phyloP scores from a whole-genome alignment of 1,140 invertebrate species.

The Drosophila takahashii region DNA sequence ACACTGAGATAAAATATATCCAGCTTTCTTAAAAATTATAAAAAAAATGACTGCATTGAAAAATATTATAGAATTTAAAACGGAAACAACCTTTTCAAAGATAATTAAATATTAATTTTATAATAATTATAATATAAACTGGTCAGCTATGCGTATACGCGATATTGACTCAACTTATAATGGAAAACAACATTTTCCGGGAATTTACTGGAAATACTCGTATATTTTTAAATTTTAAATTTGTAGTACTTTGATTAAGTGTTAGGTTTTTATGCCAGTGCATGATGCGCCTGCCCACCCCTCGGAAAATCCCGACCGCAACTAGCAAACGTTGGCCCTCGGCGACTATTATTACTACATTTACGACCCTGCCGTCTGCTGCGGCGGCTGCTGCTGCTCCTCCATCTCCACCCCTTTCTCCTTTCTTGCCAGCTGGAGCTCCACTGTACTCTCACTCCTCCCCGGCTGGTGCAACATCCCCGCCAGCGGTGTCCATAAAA shows the following conservation, averaged over 20 bases:
- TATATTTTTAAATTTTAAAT: too few relatives aligned
- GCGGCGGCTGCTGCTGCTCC: conserved; percentile 40
- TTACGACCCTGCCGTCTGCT: conserved; percentile 61
- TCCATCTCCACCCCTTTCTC: conserved; percentile 14
- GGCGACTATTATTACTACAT: conserved; percentile 73
- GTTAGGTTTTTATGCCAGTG: conserved; percentile 2
- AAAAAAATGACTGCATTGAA: too few relatives aligned
- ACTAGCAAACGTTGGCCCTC: conserved; percentile 51
- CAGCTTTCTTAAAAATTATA: too few relatives aligned
- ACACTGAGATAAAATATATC: conserved; percentile 18
- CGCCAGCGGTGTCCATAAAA: conserved; percentile 44
- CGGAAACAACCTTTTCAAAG: too few relatives aligned
- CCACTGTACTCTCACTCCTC: not conserved
- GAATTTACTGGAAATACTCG: too few relatives aligned
- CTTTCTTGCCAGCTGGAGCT: not conserved
- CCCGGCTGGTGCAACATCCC: conserved; percentile 9
- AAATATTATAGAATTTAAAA: too few relatives aligned
- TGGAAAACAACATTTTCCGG: too few relatives aligned
- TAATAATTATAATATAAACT: too few relatives aligned
- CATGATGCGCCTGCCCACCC: conserved; percentile 7
- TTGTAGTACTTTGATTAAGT: too few relatives aligned
- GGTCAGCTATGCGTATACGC: too few relatives aligned
- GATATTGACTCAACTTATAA: too few relatives aligned
- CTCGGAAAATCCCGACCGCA: conserved; percentile 27
- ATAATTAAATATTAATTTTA: too few relatives aligned